phyloP scores from a whole-genome alignment of 2,888 invertebrate genomes.

The Linhomoeus sp. region DNA sequence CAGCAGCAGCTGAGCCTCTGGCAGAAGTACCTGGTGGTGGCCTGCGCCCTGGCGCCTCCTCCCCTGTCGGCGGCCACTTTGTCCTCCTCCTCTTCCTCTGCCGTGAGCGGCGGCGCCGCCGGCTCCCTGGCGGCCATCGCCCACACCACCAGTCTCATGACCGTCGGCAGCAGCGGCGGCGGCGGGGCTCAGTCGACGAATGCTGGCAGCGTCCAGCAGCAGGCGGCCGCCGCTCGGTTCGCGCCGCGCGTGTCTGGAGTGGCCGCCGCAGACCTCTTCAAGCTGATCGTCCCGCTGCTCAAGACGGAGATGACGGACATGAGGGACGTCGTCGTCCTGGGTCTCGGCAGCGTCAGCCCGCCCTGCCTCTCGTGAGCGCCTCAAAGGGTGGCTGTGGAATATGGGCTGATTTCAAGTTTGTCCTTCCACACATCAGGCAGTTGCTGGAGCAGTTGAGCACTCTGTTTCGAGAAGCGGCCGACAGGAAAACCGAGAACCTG shows the following conservation, averaged over 20 bases:
- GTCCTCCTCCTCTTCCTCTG: too few species aligned
- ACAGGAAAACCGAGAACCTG: conserved; percentile 77
- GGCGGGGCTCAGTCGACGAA: too few species aligned
- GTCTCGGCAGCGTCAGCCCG: conserved; percentile 80
- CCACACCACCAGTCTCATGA: neutral
- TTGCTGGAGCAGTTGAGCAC: conserved; percentile 81
- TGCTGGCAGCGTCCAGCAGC: too few species aligned
- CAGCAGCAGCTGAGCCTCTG: conserved; percentile 89
- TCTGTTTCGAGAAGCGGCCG: conserved; percentile 76
- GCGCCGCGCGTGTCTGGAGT: conserved; percentile 40
- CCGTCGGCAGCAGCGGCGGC: conserved; percentile 21
- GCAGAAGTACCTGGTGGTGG: conserved; percentile 90
- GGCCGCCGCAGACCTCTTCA: conserved; percentile 67
- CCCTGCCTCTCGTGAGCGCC: conserved; percentile 35
- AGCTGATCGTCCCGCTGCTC: conserved; percentile 70
- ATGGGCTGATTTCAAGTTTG: neutral
- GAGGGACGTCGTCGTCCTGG: conserved; percentile 74
- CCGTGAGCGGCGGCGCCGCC: too few species aligned
- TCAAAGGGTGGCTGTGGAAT: too few species aligned
- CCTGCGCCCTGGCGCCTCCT: conserved; percentile 83
- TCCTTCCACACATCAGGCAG: conserved; percentile 43
- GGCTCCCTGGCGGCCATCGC: too few species aligned
- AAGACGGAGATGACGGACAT: conserved; percentile 82
- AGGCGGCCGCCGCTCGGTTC: conserved; percentile 5
- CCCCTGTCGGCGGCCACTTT: neutral